A percentile compares a stretch with the other conserved stretches of the same genome.
Conservation (phyloP, 2,113 vertebrate genomes). For the Lampris incognitus region DNA sequence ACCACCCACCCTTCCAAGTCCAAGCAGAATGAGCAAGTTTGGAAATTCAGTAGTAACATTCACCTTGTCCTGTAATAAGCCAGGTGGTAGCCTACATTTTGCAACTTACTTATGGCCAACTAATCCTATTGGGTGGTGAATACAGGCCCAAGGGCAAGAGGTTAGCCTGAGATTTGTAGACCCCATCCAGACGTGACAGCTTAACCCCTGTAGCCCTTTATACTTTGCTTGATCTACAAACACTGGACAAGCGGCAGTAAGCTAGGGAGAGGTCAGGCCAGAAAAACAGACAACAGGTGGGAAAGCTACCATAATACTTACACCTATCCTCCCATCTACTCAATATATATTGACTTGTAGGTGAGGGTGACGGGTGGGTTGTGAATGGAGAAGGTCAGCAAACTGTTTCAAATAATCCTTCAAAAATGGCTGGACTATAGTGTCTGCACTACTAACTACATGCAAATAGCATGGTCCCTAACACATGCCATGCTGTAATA, state of each 20-base stretch:
- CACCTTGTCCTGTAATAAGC: conserved; percentile 36
- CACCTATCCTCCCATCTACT: not conserved
- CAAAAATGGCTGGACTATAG: not conserved
- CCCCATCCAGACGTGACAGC: conserved; percentile 5
- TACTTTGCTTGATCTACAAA: conserved; percentile 16
- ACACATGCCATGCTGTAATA: not conserved
- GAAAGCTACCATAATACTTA: not conserved
- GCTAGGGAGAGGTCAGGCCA: not conserved
- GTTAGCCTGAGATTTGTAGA: conserved; percentile 69
- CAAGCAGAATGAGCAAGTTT: not conserved
- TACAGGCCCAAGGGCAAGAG: conserved; percentile 25
- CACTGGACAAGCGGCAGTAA: not conserved
- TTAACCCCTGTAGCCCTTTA: conserved; percentile 27
- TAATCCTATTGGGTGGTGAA: conserved; percentile 70
- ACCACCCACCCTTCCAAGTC: not conserved
- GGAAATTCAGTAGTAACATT: not conserved
- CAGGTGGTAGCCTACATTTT: conserved; percentile 57
- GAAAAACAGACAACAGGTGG: conserved; percentile 50
- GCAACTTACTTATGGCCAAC: conserved; percentile 44
- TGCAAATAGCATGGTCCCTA: not conserved
- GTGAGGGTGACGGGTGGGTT: not conserved
- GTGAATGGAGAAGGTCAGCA: not conserved
- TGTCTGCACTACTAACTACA: not conserved
- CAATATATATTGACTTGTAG: not conserved
- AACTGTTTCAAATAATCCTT: conserved; percentile 20